Evolutionary conservation across 2,113 vertebrate genomes (phyloP).

Genomic region (Ivindomyrus marchei): DNA sequence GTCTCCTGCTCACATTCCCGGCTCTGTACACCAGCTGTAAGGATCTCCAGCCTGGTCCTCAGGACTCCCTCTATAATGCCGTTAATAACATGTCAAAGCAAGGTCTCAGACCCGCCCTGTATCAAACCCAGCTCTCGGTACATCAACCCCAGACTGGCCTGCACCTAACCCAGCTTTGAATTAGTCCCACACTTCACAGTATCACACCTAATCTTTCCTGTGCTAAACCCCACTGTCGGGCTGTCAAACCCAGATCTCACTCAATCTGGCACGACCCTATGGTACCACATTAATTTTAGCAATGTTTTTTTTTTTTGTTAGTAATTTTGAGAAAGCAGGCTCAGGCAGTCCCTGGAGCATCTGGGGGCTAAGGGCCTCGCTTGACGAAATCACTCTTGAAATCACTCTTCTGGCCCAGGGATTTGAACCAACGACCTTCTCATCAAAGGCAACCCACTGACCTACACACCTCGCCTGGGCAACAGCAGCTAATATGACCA

Average conservation of each 20-base stretch:
- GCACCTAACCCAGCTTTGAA: neutral
- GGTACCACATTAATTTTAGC: neutral
- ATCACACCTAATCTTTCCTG: neutral
- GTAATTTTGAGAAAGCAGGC: neutral
- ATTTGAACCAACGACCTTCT: neutral
- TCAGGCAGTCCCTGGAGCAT: neutral
- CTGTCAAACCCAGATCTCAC: neutral
- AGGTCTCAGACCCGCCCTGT: neutral
- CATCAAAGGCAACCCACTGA: neutral
- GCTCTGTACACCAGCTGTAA: neutral
- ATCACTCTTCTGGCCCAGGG: neutral
- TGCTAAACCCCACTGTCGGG: neutral
- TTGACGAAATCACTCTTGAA: neutral
- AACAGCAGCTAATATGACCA: neutral
- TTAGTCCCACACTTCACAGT: neutral
- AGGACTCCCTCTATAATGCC: neutral
- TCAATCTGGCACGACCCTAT: neutral
- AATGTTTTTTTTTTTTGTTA: neutral
- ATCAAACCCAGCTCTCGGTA: neutral
- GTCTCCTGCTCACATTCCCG: slow-evolving; percentile 31
- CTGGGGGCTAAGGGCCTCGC: neutral
- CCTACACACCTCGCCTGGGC: neutral
- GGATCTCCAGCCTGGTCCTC: no score
- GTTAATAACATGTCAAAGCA: neutral
- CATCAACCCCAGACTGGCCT: neutral